Percentiles rank a stretch among this genome's conserved stretches.
These are phyloP conservation scores for Podarcis lilfordi DNA, from an alignment of 2,797 vertebrate species.

Conservation along the genomic window DNA sequence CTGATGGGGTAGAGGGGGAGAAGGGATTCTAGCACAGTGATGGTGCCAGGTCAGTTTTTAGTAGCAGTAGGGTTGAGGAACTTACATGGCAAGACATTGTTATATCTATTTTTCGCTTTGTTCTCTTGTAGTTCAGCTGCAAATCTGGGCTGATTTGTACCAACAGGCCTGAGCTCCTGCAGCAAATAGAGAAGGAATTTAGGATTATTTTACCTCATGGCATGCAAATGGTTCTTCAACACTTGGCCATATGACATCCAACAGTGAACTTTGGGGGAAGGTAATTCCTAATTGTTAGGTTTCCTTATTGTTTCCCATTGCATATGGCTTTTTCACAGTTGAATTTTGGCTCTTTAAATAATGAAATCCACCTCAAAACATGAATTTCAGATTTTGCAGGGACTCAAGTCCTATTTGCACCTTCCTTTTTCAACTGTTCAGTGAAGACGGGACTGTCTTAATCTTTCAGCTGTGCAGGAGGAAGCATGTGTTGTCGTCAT, in stretches of 20 bases:
- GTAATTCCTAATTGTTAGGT: not conserved
- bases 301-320: not conserved
- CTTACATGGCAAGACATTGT: constrained; percentile 96
- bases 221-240: not conserved
- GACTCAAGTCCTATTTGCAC: not conserved
- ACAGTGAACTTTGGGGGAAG: not conserved
- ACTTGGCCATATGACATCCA: not conserved
- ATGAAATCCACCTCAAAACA: not conserved
- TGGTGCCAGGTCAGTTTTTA: not conserved
- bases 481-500: not conserved
- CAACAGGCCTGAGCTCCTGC: constrained; percentile 89
- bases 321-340: not conserved
- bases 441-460: not conserved
- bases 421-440: not conserved
- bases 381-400: not conserved
- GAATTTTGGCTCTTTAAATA: not conserved
- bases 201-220: not conserved
- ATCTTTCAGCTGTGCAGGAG: not conserved
- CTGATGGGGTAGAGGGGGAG: not conserved
- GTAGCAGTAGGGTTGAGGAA: not conserved
- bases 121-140: constrained; percentile 85
- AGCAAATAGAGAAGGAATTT: constrained; percentile 35
- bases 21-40: not conserved
- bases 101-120: constrained; percentile 95
- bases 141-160: constrained; percentile 84